Evolutionary conservation across 1,140 invertebrate genomes (phyloP).

Genomic region (Diplogasteroides magnus): DNA sequence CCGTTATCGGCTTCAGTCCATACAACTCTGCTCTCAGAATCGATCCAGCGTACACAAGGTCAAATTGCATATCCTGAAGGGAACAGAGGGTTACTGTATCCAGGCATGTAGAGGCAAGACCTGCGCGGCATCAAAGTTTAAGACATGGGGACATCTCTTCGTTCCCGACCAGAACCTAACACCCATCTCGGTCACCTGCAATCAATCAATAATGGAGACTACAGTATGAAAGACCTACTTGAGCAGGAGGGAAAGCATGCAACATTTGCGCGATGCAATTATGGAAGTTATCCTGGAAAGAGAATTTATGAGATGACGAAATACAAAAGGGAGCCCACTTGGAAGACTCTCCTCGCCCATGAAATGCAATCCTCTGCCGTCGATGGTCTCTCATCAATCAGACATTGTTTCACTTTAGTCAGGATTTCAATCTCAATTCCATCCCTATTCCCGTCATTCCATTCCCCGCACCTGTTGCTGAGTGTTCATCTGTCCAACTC

Average conservation of each 20-base stretch:
- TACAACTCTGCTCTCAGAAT: conserved; percentile 89
- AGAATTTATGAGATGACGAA: neutral
- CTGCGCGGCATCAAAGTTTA: conserved; percentile 58
- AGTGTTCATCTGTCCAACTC: conserved; percentile 40
- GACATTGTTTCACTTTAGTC: conserved; percentile 77
- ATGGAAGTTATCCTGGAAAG: conserved; percentile 70
- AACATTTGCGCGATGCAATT: conserved; percentile 93
- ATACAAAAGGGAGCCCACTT: conserved; percentile 54
- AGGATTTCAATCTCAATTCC: conserved; percentile 74
- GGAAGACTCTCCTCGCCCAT: conserved; percentile 85
- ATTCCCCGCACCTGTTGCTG: conserved; percentile 31
- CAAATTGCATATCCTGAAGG: conserved; percentile 65
- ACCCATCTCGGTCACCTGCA: conserved; percentile 67
- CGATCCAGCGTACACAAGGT: conserved; percentile 83
- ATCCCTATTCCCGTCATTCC: no score
- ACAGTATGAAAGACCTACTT: no score
- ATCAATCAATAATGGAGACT: neutral
- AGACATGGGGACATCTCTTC: conserved; percentile 83
- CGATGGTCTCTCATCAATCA: conserved; percentile 78
- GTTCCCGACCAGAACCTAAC: conserved; percentile 98
- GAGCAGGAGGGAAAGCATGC: conserved; percentile 92
- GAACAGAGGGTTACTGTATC: no score
- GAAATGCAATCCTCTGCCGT: conserved; percentile 78
- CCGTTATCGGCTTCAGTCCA: conserved; percentile 69
- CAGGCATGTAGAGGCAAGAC: no score